Percentiles rank a stretch among this genome's conserved stretches.
Conservation (phyloP, 2,888 invertebrate genomes). For the Oscheius onirici region DNA sequence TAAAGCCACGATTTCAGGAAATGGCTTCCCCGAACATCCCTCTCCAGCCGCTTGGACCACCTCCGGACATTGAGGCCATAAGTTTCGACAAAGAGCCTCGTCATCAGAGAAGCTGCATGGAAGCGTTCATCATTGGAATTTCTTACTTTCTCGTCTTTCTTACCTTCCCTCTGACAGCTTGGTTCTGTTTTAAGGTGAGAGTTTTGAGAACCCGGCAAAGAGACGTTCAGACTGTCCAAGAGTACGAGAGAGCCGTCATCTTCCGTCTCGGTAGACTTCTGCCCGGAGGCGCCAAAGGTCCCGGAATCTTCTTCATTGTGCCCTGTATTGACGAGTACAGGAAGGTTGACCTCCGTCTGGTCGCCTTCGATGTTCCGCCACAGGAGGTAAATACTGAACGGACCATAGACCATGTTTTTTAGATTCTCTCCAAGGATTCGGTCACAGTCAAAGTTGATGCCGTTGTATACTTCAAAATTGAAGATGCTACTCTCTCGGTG, state of each 20-base stretch:
- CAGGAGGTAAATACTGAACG: conserved; percentile 81
- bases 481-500: conserved; percentile 90
- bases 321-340: conserved; percentile 76
- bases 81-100: no score
- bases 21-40: no score
- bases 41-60: no score
- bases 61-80: no score
- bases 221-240: conserved; percentile 67
- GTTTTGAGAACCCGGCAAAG: background rate
- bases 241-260: conserved; percentile 83
- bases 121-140: background rate
- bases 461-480: conserved; percentile 78
- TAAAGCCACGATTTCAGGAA: no score
- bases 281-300: conserved; percentile 81
- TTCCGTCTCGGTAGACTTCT: conserved; percentile 84
- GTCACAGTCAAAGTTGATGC: conserved; percentile 98
- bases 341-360: conserved; percentile 90
- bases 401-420: background rate
- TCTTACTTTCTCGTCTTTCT: conserved; percentile 56
- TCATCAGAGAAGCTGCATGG: background rate
- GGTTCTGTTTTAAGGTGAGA: conserved; percentile 65
- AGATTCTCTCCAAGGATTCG: conserved; percentile 79
- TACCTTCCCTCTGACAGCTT: conserved; percentile 61
- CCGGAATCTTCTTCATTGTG: conserved; percentile 77
- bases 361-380: conserved; percentile 95